phyloP scores from a whole-genome alignment of 1,140 invertebrate species.

The Caerostris extrusa region DNA sequence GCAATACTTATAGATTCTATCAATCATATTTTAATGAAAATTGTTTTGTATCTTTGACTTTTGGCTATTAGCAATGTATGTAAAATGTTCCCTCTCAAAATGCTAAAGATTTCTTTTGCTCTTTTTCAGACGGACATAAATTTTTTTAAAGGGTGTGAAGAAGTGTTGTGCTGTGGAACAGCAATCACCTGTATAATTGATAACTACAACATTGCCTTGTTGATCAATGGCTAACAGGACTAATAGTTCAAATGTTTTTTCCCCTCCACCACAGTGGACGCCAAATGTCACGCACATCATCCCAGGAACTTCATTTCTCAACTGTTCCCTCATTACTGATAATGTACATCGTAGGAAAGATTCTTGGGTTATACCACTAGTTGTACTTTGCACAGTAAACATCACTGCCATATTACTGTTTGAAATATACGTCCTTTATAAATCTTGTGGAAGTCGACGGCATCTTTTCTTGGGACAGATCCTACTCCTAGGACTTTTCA shows the following conservation, averaged over 20 bases:
- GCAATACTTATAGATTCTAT: no score
- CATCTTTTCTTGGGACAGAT: conserved; percentile 96
- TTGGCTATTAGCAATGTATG: no score
- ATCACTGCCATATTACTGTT: conserved; percentile 91
- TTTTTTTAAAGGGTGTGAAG: neutral
- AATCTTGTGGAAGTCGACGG: conserved; percentile 90
- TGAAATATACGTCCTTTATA: conserved; percentile 92
- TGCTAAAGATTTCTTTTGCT: neutral
- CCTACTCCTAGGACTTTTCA: conserved; percentile 92
- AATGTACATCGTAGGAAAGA: conserved; percentile 81
- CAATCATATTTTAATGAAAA: no score
- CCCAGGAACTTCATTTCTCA: conserved; percentile 37
- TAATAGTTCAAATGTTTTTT: neutral
- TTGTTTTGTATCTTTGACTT: no score
- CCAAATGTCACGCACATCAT: conserved; percentile 21
- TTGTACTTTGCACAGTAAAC: conserved; percentile 89
- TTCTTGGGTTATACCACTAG: conserved; percentile 92
- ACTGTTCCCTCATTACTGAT: conserved; percentile 31
- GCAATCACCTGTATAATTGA: neutral
- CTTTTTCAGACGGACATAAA: neutral
- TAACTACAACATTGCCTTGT: conserved; percentile 6
- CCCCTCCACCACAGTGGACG: neutral
- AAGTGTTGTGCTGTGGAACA: neutral
- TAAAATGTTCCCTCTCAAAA: no score
- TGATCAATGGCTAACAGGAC: conserved; percentile 71